Conservation (phyloP, 2,888 invertebrate species). For the Limnephilus rhombicus region DNA sequence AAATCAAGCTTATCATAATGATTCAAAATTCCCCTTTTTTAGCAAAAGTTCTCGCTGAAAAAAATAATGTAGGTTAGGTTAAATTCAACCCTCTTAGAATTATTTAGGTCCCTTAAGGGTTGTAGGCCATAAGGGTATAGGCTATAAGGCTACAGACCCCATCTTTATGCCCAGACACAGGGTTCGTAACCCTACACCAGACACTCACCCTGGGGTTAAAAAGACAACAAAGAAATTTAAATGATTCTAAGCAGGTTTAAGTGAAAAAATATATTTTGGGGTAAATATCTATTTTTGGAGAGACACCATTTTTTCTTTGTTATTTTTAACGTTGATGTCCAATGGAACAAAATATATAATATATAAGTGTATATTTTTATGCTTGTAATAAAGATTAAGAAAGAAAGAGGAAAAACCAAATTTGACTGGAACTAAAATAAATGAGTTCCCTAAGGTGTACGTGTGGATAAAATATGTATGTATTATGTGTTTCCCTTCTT, state of each 20-base stretch:
- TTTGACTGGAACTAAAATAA: too few relatives aligned
- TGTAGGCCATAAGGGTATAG: neutral
- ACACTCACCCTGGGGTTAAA: neutral
- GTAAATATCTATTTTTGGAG: neutral
- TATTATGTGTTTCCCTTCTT: too few relatives aligned
- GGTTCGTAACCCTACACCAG: slow-evolving; percentile 11
- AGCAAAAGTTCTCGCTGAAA: neutral
- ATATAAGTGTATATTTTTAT: too few relatives aligned
- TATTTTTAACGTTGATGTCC: neutral
- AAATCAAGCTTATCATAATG: neutral
- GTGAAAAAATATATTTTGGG: neutral
- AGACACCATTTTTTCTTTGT: neutral
- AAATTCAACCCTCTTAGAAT: neutral
- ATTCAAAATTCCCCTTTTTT: neutral
- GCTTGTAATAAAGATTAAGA: too few relatives aligned
- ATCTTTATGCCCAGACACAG: neutral
- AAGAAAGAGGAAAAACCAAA: too few relatives aligned
- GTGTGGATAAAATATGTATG: too few relatives aligned
- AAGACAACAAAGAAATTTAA: neutral
- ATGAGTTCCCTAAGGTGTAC: too few relatives aligned
- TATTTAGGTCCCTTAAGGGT: neutral
- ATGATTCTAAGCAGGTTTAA: neutral
- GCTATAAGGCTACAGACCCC: neutral
- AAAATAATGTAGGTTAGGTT: neutral
- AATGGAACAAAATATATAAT: neutral